phyloP scores from a whole-genome alignment of 2,797 vertebrate species.

The Eidolon dupreanum region DNA sequence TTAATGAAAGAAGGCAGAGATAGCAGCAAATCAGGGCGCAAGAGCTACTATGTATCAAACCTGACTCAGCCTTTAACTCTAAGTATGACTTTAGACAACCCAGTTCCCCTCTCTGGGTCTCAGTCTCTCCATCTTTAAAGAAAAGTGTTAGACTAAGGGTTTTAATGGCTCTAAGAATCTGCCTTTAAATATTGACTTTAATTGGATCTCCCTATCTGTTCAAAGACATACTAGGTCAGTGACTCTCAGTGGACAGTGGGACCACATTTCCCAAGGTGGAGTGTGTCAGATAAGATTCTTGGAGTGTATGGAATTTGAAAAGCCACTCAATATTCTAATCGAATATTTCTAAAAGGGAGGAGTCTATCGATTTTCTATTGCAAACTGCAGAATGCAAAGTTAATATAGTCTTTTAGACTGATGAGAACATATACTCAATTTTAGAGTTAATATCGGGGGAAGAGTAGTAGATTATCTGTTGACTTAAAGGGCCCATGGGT shows the following conservation, averaged over 20 bases:
- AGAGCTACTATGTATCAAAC: not conserved
- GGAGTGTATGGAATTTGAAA: not conserved
- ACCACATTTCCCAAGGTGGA: not conserved
- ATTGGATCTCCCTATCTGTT: not conserved
- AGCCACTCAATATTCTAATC: not conserved
- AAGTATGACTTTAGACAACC: not conserved
- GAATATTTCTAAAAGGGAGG: not conserved
- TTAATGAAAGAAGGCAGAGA: conserved; percentile 32
- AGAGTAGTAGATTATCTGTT: not conserved
- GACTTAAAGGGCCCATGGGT: not conserved
- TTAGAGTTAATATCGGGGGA: not conserved
- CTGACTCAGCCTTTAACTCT: not conserved
- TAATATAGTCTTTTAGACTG: not conserved
- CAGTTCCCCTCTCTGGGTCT: not conserved
- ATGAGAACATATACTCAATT: not conserved
- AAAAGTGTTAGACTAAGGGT: not conserved
- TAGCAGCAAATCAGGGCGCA: not conserved
- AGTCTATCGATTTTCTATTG: not conserved
- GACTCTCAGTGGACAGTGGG: not conserved
- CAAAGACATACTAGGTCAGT: not conserved
- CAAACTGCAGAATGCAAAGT: not conserved
- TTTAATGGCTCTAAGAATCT: not conserved
- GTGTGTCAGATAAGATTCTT: not conserved
- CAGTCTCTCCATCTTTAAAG: conserved; percentile 3
- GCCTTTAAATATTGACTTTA: not conserved